Evolutionary conservation across 2,113 vertebrate species (phyloP), one percentile per base, ranked within the genome.

Genomic region (Procapra przewalskii): DNA sequence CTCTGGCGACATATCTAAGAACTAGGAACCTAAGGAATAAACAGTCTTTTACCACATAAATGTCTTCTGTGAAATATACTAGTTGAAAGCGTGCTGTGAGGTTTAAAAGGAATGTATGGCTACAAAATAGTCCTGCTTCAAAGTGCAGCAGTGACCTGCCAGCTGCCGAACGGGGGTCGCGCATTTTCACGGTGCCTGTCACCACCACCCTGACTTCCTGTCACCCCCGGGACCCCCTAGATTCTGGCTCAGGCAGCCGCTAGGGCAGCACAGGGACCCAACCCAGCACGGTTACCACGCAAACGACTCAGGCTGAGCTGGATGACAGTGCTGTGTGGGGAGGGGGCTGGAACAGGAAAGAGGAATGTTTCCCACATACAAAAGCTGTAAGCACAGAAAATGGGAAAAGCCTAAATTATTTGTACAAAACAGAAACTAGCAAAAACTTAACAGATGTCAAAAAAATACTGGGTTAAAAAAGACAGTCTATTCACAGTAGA

Each of bases 361-460:
- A 84, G 43, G 36, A 96, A 40, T 17, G 52, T 59, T 91, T 93
- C 80, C 71, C 82, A 90, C 77, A 98, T 67, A 83, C 59, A 97
- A 96, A 97, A 92, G 40, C 33, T 84, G 16, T 10, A 88, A 88
- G 36, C 80, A 97, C 86, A 96, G 94, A 94, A 94, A 82, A 52
- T 94, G 23, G 11, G 36, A 40, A 93, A 88, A 62, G 59, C 33
- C 71, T 91, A 97, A 94, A 94, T 80, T 80, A 95, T 55, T 71
- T 77, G 31, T 43, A 75, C 54, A 91, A 86, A 98, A 88, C 29
- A 95, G 40, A 91, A 90, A 85, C 45, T n/a, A 94, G 48, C 59
- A 96, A 90, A 97, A 95, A 64, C 80, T 67, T 94, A 94, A 94
- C 64, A 96, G 84, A 90, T 94, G 89, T 91, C 60, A 82, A 97